A percentile compares a stretch with the other conserved stretches of the same genome.
Evolutionary conservation across 1,140 invertebrate genomes (phyloP).

Genomic region (Rhagoletis zephyria): DNA sequence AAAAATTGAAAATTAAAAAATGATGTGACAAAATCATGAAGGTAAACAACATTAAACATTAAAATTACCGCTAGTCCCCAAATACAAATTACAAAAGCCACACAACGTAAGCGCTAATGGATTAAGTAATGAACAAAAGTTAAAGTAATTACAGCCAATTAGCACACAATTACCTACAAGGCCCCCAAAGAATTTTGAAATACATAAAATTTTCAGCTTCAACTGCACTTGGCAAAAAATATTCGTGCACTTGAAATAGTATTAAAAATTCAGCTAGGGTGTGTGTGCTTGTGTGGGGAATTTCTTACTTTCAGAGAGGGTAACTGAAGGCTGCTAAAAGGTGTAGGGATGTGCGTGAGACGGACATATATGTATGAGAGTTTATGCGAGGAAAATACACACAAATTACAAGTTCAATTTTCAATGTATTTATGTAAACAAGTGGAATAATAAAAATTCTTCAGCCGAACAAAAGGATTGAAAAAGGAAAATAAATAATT

Average conservation of each 20-base stretch:
- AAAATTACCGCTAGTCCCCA: neutral
- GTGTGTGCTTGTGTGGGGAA: slow-evolving; percentile 17
- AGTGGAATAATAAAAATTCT: too few species aligned
- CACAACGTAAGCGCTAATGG: slow-evolving; percentile 22
- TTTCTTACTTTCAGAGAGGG: neutral
- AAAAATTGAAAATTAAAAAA: neutral
- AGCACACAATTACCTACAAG: slow-evolving; percentile 37
- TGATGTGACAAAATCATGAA: neutral
- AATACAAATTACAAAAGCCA: neutral
- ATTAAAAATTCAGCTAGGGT: neutral
- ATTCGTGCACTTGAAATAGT: neutral
- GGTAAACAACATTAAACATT: slow-evolving; percentile 2
- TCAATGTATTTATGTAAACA: neutral
- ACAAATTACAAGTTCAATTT: neutral
- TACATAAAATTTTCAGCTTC: slow-evolving; percentile 33
- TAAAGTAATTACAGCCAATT: slow-evolving; percentile 48
- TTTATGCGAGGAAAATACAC: neutral
- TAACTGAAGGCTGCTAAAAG: neutral
- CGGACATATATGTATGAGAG: neutral
- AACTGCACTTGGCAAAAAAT: slow-evolving; percentile 2
- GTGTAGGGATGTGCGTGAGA: neutral
- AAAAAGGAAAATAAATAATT: too few species aligned
- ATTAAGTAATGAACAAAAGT: slow-evolving; percentile 34
- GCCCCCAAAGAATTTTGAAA: slow-evolving; percentile 26
- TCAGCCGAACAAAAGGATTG: too few species aligned